Conservation (phyloP, 2,888 invertebrate species). For the Pheosia gnoma region DNA sequence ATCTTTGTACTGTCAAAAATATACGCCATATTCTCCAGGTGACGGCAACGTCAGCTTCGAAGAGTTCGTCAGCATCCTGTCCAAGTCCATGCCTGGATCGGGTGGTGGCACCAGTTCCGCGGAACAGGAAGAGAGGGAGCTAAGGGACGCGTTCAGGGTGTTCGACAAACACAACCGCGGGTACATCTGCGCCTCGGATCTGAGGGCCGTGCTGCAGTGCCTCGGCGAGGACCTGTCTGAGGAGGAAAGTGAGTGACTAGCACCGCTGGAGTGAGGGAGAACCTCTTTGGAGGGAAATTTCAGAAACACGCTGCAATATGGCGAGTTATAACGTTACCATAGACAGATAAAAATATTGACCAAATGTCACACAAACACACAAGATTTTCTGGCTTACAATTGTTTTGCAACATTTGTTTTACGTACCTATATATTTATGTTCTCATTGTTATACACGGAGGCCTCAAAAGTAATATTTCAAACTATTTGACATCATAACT, state of each 20-base stretch:
- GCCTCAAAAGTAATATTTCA: too few relatives aligned
- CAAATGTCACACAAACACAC: too few relatives aligned
- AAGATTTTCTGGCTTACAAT: too few relatives aligned
- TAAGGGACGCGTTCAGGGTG: constrained; percentile 93
- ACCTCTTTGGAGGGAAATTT: too few relatives aligned
- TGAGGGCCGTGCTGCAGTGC: constrained; percentile 94
- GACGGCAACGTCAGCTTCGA: constrained; percentile 95
- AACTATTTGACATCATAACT: too few relatives aligned
- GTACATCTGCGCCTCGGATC: constrained; percentile 94
- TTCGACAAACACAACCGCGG: constrained; percentile 97
- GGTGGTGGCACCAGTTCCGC: constrained; percentile 86
- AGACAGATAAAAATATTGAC: too few relatives aligned
- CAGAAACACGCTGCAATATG: too few relatives aligned
- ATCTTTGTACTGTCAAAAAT: too few relatives aligned
- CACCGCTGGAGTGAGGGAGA: neutral
- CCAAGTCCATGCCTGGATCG: constrained; percentile 88
- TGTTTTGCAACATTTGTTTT: too few relatives aligned
- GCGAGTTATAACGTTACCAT: too few relatives aligned
- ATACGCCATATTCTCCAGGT: constrained; percentile 71
- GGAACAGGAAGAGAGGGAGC: constrained; percentile 92
- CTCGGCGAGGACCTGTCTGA: constrained; percentile 94
- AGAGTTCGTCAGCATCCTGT: constrained; percentile 93
- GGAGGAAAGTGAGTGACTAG: constrained; percentile 90
- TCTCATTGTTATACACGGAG: too few relatives aligned
- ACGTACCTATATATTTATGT: too few relatives aligned